phyloP scores from a whole-genome alignment of 2,113 vertebrate genomes.

The Sylvietta virens region DNA sequence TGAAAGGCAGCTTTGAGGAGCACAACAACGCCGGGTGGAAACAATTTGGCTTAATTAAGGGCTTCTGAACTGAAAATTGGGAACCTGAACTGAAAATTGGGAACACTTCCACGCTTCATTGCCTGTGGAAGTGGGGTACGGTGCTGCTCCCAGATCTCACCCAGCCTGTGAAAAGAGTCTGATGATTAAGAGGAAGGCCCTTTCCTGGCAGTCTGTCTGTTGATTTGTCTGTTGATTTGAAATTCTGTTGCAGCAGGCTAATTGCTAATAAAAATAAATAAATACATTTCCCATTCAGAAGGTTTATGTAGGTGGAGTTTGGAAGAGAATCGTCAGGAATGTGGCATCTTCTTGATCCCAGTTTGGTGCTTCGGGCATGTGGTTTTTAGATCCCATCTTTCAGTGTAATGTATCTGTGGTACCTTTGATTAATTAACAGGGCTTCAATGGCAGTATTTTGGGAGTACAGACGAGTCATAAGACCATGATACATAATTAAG shows the following conservation, averaged over 20 bases:
- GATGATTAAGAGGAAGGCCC: background rate
- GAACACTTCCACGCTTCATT: background rate
- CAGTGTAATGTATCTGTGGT: background rate
- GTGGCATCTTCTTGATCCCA: background rate
- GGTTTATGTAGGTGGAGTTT: background rate
- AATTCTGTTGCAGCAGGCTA: background rate
- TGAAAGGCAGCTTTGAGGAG: slow-evolving; percentile 58
- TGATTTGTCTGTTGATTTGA: background rate
- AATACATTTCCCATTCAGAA: background rate
- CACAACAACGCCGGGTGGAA: background rate
- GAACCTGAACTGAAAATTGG: background rate
- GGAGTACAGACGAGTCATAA: background rate
- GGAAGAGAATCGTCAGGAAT: background rate
- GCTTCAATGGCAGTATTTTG: background rate
- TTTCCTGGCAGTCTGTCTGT: background rate
- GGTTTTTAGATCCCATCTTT: background rate
- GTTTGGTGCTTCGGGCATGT: fast-evolving
- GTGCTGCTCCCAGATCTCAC: background rate
- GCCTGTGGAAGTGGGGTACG: fast-evolving
- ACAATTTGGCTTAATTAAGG: slow-evolving; percentile 27
- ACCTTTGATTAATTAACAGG: background rate
- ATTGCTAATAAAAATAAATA: background rate
- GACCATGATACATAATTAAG: slow-evolving; percentile 4
- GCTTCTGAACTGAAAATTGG: slow-evolving; percentile 1
- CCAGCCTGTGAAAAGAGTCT: fast-evolving